These are phyloP conservation scores for Pipra filicauda DNA, from an alignment of 2,113 vertebrate species.

Conservation along the genomic window DNA sequence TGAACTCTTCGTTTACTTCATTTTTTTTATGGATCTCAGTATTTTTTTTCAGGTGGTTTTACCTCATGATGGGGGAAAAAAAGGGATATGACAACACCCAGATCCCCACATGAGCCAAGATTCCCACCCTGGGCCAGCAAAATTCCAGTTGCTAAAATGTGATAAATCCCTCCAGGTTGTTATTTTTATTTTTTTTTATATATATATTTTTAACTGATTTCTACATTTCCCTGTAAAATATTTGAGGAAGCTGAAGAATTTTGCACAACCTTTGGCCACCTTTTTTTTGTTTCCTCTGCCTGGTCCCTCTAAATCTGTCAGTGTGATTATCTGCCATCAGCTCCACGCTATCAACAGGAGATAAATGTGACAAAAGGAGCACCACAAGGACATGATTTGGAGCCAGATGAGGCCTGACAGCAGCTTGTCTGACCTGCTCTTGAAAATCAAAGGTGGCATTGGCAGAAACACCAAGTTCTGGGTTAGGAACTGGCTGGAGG, in stretches of 20 bases:
- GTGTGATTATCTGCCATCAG: neutral
- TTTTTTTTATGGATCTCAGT: slow-evolving; percentile 53
- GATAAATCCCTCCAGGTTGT: neutral
- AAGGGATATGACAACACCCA: neutral
- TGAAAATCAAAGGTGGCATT: slow-evolving; percentile 10
- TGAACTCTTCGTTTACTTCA: slow-evolving; percentile 71
- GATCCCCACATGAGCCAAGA: neutral
- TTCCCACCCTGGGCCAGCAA: slow-evolving; percentile 8
- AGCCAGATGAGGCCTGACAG: neutral
- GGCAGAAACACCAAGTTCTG: neutral
- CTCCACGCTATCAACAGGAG: slow-evolving; percentile 4
- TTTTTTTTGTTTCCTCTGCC: slow-evolving; percentile 3
- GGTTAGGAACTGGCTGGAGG: too few species aligned
- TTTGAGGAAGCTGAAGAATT: slow-evolving; percentile 65
- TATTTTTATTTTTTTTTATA: slow-evolving; percentile 28
- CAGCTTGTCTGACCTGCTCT: neutral
- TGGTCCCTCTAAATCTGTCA: neutral
- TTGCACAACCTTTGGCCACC: slow-evolving; percentile 68
- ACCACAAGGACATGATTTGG: neutral
- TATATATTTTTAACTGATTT: neutral
- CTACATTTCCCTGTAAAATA: slow-evolving; percentile 70
- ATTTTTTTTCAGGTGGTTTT: slow-evolving; percentile 66
- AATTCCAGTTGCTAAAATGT: slow-evolving; percentile 61
- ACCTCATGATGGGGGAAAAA: slow-evolving; percentile 47
- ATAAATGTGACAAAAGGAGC: neutral